Evolutionary conservation across 2,797 vertebrate species (phyloP).

Genomic region (Pangasius larnaudii): DNA sequence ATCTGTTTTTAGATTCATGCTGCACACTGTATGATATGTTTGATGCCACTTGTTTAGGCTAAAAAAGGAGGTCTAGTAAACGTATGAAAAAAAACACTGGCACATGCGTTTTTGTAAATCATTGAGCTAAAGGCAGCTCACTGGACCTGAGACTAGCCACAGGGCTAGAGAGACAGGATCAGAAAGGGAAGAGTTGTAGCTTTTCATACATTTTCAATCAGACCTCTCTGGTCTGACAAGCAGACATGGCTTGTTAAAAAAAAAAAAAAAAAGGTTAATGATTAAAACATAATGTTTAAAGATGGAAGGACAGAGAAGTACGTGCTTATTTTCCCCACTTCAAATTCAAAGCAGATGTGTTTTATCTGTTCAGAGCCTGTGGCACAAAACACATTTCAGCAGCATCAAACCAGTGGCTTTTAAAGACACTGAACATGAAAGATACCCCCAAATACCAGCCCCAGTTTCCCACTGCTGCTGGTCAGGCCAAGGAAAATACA

Average conservation of each 20-base stretch:
- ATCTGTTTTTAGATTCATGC: background rate
- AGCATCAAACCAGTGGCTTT: background rate
- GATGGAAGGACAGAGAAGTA: background rate
- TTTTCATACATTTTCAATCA: background rate
- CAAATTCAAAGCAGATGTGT: background rate
- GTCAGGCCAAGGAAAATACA: background rate
- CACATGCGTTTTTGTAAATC: background rate
- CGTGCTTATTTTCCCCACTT: background rate
- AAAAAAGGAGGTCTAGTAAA: background rate
- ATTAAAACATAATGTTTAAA: background rate
- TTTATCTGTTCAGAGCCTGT: background rate
- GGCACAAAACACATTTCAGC: background rate
- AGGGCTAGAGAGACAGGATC: background rate
- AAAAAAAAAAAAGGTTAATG: background rate
- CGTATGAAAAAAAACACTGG: background rate
- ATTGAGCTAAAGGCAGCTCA: background rate
- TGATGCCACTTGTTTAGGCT: background rate
- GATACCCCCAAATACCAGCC: background rate
- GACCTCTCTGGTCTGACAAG: background rate
- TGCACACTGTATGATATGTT: background rate
- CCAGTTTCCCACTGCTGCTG: background rate
- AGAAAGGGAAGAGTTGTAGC: background rate
- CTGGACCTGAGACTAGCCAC: background rate
- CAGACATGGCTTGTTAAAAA: background rate
- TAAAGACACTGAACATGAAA: background rate